Percentiles rank a stretch among this genome's conserved stretches.
These are phyloP conservation scores for Eunapius fragilis DNA, from an alignment of 37 sponge, comb jelly and placozoan genomes.

Conservation along the genomic window DNA sequence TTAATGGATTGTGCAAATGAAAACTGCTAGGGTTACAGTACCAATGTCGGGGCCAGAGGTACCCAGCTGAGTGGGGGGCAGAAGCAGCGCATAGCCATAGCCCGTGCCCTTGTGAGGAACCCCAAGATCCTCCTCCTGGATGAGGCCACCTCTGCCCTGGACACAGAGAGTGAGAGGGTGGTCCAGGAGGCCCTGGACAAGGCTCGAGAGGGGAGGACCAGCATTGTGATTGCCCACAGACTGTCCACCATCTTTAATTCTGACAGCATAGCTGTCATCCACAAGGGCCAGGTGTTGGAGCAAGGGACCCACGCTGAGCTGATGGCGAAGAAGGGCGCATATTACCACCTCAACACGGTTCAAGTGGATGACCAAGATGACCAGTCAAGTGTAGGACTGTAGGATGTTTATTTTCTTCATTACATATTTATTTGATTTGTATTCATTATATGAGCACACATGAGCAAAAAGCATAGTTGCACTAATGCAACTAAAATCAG, in stretches of 20 bases:
- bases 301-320: conserved; percentile 80
- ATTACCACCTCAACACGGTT: conserved; percentile 80
- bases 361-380: too few species aligned
- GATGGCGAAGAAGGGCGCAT: conserved; percentile 74
- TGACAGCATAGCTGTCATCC: conserved; percentile 88
- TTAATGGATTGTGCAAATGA: neutral
- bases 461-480: too few species aligned
- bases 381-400: too few species aligned
- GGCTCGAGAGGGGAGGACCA: conserved; percentile 89
- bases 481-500: too few species aligned
- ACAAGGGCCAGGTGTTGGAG: conserved; percentile 83
- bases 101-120: conserved; percentile 85
- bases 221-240: conserved; percentile 94
- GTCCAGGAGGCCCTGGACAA: conserved; percentile 95
- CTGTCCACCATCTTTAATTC: conserved; percentile 92
- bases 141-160: conserved; percentile 93
- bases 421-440: too few species aligned
- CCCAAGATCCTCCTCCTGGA: conserved; percentile 91
- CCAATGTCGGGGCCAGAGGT: conserved; percentile 82
- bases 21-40: conserved; percentile 80
- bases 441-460: too few species aligned
- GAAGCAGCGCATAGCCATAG: conserved; percentile 92
- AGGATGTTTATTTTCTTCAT: too few species aligned
- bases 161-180: conserved; percentile 93
- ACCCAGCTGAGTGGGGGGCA: conserved; percentile 92